Evolutionary conservation across 2,888 invertebrate genomes (phyloP).

Genomic region (Polyommatus iphigenia): DNA sequence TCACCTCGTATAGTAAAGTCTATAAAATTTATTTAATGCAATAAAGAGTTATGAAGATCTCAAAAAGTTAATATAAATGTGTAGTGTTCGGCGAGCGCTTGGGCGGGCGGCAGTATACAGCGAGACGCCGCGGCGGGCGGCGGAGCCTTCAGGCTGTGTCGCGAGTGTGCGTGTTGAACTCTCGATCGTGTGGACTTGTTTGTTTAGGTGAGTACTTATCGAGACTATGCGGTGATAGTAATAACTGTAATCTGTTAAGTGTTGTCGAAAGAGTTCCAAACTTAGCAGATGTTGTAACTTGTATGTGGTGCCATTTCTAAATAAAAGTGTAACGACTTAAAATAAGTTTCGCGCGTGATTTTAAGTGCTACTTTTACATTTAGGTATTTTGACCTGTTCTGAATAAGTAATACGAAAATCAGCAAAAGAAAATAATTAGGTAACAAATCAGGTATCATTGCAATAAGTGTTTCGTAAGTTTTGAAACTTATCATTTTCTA

Average conservation of each 20-base stretch:
- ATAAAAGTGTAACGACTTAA: not conserved
- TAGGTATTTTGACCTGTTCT: not conserved
- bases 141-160: constrained; percentile 36
- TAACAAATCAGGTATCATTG: not conserved
- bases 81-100: constrained; percentile 22
- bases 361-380: not conserved
- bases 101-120: constrained; percentile 66
- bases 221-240: no score
- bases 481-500: no score
- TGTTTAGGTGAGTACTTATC: not conserved
- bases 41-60: constrained; percentile 44
- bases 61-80: constrained; percentile 54
- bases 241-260: no score
- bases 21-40: not conserved
- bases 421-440: not conserved
- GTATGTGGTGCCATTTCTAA: no score
- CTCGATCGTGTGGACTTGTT: constrained; percentile 9
- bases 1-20: not conserved
- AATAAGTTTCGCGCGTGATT: not conserved
- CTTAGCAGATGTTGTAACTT: no score
- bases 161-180: constrained; percentile 10
- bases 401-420: not conserved
- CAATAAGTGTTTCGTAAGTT: not conserved
- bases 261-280: no score
- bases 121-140: constrained; percentile 56